Evolutionary conservation across 2,797 vertebrate species (phyloP).

Genomic region (Mallotus villosus): DNA sequence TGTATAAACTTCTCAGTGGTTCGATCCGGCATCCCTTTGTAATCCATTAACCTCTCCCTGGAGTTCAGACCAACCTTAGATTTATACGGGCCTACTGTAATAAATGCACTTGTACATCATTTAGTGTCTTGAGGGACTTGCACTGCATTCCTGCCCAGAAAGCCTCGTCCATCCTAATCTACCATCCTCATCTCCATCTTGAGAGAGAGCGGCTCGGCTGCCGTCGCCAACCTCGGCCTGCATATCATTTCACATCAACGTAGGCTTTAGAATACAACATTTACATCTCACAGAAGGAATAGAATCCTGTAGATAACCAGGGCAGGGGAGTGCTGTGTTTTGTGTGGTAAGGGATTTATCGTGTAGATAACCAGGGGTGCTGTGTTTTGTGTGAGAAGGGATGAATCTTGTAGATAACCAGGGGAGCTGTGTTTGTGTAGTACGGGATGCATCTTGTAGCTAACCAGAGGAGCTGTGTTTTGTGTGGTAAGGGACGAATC

Average conservation of each 20-base stretch:
- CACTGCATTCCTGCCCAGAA: conserved; percentile 68
- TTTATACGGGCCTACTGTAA: conserved; percentile 81
- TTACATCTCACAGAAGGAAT: conserved; percentile 4
- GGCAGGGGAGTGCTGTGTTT: conserved; percentile 1
- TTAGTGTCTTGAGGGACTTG: conserved; percentile 80
- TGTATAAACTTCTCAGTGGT: conserved; percentile 83
- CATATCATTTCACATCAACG: conserved; percentile 18
- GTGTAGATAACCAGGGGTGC: no score
- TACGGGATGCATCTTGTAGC: no score
- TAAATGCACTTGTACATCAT: conserved; percentile 86
- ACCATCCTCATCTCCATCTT: conserved; percentile 54
- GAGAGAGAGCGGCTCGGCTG: conserved; percentile 5
- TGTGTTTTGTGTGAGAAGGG: no score
- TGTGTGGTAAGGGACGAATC: no score
- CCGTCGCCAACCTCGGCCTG: conserved; percentile 28
- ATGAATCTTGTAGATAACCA: no score
- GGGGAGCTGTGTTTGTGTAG: no score
- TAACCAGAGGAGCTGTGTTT: no score
- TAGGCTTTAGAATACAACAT: background rate
- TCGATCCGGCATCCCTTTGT: conserved; percentile 85
- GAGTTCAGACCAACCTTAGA: conserved; percentile 83
- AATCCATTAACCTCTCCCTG: conserved; percentile 87
- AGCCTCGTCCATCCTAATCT: conserved; percentile 59
- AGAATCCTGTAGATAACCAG: conserved; percentile 27
- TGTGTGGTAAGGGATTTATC: no score